Conservation (phyloP, 2,113 vertebrate genomes). For the Sinocyclocheilus anophthalmus region DNA sequence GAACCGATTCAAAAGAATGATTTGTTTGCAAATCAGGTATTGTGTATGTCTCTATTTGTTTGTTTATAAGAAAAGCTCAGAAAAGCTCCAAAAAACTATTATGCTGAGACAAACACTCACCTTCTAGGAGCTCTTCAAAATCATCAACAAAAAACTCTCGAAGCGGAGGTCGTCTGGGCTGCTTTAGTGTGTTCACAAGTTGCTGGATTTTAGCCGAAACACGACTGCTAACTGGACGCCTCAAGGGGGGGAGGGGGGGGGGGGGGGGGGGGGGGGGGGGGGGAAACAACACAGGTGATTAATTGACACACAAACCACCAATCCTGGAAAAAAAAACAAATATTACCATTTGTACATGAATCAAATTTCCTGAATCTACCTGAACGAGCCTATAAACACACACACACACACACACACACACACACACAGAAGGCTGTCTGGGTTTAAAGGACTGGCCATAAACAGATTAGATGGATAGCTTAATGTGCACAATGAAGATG, state of each 20-base stretch:
- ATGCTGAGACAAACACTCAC: conserved; percentile 66
- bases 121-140: conserved; percentile 98
- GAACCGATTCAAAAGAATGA: background rate
- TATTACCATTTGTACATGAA: conserved; percentile 35
- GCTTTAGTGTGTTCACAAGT: conserved; percentile 97
- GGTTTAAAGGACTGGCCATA: background rate
- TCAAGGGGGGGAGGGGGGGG: too few relatives aligned
- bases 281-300: conserved; percentile 62
- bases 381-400: conserved; percentile 9
- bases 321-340: background rate
- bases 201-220: conserved; percentile 99
- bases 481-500: background rate
- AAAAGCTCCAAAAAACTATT: background rate
- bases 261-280: too few relatives aligned
- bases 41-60: background rate
- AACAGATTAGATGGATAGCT: background rate
- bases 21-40: background rate
- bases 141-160: conserved; percentile 99
- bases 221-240: conserved; percentile 97
- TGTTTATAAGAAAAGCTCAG: background rate
- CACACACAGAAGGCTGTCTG: conserved; percentile 25
- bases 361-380: background rate
- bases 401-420: conserved; percentile 36
- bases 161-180: conserved; percentile 93
- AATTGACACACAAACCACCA: conserved; percentile 50